These are phyloP conservation scores for Takifugu ocellatus DNA, from an alignment of 2,797 vertebrate species.

Conservation along the genomic window DNA sequence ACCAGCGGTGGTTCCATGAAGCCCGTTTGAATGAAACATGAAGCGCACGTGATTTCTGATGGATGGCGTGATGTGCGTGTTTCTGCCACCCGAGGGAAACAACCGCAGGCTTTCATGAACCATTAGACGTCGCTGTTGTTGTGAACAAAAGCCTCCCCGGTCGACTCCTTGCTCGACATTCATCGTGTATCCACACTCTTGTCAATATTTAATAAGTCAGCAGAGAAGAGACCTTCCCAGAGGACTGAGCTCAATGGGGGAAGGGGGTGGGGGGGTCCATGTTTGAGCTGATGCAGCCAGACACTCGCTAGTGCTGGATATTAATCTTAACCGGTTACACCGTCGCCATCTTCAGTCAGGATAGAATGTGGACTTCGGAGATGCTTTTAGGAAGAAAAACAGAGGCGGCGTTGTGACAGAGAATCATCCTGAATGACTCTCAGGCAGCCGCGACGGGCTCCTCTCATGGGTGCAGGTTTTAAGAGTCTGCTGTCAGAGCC, in stretches of 20 bases:
- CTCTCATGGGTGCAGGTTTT: too few species aligned
- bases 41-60: too few species aligned
- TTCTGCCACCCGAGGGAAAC: conserved; percentile 7
- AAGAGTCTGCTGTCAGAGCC: too few species aligned
- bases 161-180: conserved; percentile 18
- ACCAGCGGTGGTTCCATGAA: too few species aligned
- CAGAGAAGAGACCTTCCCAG: conserved; percentile 24
- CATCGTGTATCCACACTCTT: conserved; percentile 15
- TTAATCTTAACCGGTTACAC: conserved; percentile 10
- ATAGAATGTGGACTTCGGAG: too few species aligned
- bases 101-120: conserved; percentile 11
- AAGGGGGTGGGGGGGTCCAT: conserved; percentile 7
- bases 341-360: too few species aligned
- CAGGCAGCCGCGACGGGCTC: too few species aligned
- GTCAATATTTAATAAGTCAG: conserved; percentile 41
- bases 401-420: too few species aligned
- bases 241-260: conserved; percentile 14
- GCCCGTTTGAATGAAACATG: too few species aligned
- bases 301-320: conserved; percentile 25
- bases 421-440: too few species aligned
- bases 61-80: conserved; percentile 2
- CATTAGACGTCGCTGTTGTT: conserved; percentile 19
- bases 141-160: conserved; percentile 5
- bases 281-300: conserved; percentile 40
- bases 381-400: too few species aligned